phyloP scores from a whole-genome alignment of 2,797 vertebrate species.

The Enteromius treurensis region DNA sequence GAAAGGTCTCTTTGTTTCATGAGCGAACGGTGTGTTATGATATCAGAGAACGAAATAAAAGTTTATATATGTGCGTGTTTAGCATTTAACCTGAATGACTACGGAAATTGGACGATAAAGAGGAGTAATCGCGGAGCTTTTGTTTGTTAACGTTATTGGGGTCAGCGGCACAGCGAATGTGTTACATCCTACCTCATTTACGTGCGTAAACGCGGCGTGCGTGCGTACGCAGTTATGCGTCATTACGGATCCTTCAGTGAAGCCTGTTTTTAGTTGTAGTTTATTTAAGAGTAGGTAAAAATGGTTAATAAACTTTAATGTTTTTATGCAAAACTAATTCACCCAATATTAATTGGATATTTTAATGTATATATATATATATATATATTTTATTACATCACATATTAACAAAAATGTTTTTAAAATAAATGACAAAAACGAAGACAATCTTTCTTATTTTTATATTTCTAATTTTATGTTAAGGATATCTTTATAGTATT shows the following conservation, averaged over 20 bases:
- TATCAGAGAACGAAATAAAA: neutral
- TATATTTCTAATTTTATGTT: no score
- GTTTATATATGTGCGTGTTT: neutral
- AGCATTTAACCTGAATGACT: neutral
- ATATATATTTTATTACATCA: no score
- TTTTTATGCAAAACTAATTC: no score
- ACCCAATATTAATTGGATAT: no score
- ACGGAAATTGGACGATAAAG: neutral
- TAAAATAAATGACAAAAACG: no score
- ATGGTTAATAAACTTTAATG: no score
- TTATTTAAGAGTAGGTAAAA: neutral
- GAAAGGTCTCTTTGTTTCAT: constrained; percentile 48
- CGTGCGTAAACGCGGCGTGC: constrained; percentile 26
- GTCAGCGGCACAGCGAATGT: constrained; percentile 53
- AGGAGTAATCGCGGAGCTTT: constrained; percentile 1
- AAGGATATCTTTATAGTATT: neutral
- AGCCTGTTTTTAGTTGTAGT: neutral
- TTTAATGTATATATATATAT: no score
- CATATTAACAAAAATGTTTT: no score
- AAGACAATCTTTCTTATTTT: no score
- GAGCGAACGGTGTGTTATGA: neutral
- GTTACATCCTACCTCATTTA: constrained; percentile 46
- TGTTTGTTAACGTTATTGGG: constrained; percentile 49
- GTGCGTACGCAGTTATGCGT: constrained; percentile 6
- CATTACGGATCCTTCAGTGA: neutral